These are phyloP conservation scores for Pristionchus mayeri DNA, from an alignment of 2,888 invertebrate species.

Conservation along the genomic window DNA sequence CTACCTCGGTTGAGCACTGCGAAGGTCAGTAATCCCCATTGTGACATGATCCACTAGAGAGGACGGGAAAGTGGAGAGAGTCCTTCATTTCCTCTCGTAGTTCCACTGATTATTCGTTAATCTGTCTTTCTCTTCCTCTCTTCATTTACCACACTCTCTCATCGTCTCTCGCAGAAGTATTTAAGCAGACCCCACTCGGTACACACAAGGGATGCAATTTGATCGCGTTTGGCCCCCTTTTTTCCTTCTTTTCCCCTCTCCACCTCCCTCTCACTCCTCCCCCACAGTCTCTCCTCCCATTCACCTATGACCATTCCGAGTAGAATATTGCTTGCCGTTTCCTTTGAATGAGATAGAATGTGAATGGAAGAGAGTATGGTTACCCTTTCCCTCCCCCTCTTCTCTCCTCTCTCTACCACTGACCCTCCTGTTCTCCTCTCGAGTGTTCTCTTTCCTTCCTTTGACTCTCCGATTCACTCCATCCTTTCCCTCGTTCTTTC, in stretches of 20 bases:
- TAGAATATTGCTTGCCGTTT: not conserved
- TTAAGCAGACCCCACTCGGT: not conserved
- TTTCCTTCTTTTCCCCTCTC: not conserved
- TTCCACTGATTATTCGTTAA: not conserved
- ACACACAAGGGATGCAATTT: constrained; percentile 13
- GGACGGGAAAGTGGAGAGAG: not conserved
- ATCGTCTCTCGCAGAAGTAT: not conserved
- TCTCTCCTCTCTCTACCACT: not conserved
- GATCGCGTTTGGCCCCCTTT: constrained; percentile 14
- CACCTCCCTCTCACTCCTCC: not conserved
- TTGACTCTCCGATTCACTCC: not conserved
- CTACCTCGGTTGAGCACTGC: not conserved
- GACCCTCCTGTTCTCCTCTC: not conserved
- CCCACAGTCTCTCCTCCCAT: not conserved
- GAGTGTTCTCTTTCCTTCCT: not conserved
- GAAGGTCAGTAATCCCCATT: constrained; percentile 30
- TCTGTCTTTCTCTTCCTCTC: not conserved
- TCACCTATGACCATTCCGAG: not conserved
- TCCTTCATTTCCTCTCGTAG: not conserved
- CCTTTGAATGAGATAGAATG: not conserved
- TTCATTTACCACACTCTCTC: not conserved
- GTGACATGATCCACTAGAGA: not conserved
- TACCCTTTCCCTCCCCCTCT: not conserved
- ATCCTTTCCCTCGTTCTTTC: not conserved
- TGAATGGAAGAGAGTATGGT: not conserved